Conservation (phyloP, 2,113 vertebrate genomes). For the Rhinoderma darwinii region DNA sequence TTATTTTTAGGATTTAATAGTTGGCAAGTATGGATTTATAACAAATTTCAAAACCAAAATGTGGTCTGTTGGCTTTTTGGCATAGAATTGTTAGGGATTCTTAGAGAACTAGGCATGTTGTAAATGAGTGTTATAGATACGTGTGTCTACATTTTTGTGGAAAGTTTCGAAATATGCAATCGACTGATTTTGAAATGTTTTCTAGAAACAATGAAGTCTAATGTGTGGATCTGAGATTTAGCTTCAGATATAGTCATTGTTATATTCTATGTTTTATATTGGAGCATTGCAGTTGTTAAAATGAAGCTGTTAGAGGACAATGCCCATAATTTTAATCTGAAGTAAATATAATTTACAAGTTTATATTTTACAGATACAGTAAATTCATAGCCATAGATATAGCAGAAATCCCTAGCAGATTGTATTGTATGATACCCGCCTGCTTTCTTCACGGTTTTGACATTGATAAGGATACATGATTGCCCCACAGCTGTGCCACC, state of each 20-base stretch:
- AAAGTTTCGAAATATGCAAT: background rate
- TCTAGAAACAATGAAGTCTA: background rate
- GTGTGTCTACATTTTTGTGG: background rate
- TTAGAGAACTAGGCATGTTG: background rate
- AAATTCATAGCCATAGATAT: background rate
- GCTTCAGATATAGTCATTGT: background rate
- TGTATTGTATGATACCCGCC: background rate
- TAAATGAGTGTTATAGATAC: background rate
- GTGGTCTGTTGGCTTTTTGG: too few relatives aligned
- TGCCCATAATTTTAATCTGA: background rate
- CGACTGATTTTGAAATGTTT: background rate
- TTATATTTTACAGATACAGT: background rate
- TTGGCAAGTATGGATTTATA: too few relatives aligned
- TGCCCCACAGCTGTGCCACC: background rate
- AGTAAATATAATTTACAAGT: background rate
- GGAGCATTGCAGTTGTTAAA: background rate
- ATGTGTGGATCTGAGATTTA: background rate
- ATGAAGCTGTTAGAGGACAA: background rate
- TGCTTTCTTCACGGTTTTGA: background rate
- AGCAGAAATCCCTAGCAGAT: background rate
- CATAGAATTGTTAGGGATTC: background rate
- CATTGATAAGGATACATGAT: background rate
- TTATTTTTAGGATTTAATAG: too few relatives aligned
- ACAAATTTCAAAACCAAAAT: too few relatives aligned
- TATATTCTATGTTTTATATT: background rate